Evolutionary conservation across 2,797 vertebrate genomes (phyloP).

Genomic region (Lepus townsendii): DNA sequence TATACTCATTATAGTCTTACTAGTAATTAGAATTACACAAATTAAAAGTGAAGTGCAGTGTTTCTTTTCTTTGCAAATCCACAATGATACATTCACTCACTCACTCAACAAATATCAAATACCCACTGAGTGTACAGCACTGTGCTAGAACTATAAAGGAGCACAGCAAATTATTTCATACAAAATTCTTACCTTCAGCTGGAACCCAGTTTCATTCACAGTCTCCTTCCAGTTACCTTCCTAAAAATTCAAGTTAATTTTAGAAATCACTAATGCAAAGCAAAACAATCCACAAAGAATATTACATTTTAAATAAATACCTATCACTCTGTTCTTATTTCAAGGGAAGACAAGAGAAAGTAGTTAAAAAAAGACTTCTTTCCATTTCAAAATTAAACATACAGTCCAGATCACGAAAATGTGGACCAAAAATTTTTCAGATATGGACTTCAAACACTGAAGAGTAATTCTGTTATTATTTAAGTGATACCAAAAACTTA

Average conservation of each 20-base stretch:
- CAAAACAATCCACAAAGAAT: slow-evolving; percentile 25
- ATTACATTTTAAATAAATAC: slow-evolving; percentile 43
- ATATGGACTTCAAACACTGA: slow-evolving; percentile 5
- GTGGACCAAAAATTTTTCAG: slow-evolving; percentile 28
- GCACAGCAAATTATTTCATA: not conserved
- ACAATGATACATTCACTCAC: slow-evolving; percentile 1
- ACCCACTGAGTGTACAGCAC: not conserved
- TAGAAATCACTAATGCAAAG: slow-evolving; percentile 60
- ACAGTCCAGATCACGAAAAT: slow-evolving; percentile 1
- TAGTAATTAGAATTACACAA: slow-evolving; percentile 55
- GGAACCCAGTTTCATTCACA: slow-evolving; percentile 96
- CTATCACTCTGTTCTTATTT: slow-evolving; percentile 37
- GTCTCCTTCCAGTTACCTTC: slow-evolving; percentile 96
- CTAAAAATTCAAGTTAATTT: slow-evolving; percentile 88
- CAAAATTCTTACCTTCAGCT: slow-evolving; percentile 93
- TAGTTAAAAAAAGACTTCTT: not conserved
- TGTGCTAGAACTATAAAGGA: not conserved
- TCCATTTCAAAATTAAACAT: slow-evolving; percentile 67
- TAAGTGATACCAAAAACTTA: slow-evolving; percentile 7
- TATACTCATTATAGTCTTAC: not conserved
- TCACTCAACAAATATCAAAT: not conserved
- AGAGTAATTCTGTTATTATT: slow-evolving; percentile 19
- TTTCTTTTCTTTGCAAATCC: slow-evolving; percentile 34
- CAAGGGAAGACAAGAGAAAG: not conserved
- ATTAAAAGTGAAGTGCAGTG: slow-evolving; percentile 42